Conservation (phyloP, 2,888 invertebrate species). For the Callinectes sapidus region DNA sequence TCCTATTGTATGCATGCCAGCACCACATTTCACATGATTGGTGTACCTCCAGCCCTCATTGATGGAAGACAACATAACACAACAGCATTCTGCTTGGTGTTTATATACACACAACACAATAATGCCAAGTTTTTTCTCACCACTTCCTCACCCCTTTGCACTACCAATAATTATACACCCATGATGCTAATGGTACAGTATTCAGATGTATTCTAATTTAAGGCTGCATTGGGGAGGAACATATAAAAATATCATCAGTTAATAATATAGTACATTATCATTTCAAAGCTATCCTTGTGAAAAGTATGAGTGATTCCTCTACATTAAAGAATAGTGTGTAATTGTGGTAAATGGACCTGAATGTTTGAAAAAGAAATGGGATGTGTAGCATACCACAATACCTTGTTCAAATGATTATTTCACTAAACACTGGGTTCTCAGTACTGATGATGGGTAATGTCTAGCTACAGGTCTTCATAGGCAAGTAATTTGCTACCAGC, state of each 20-base stretch:
- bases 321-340: not conserved
- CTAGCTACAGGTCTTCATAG: not conserved
- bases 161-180: not conserved
- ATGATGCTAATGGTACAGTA: not conserved
- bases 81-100: not conserved
- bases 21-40: not conserved
- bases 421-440: not conserved
- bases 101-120: not conserved
- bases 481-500: not conserved
- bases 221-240: not conserved
- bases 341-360: not conserved
- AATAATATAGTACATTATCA: not conserved
- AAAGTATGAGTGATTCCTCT: not conserved
- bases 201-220: not conserved
- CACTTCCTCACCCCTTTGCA: not conserved
- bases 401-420: not conserved
- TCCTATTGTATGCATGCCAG: not conserved
- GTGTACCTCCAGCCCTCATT: not conserved
- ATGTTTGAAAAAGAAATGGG: not conserved
- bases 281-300: not conserved
- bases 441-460: not conserved
- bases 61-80: constrained; percentile 14
- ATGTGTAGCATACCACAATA: not conserved
- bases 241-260: not conserved
- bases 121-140: not conserved